Base-by-base conservation (phyloP, 2,797 vertebrate species). In the Pseudomugil tenellus region DNA sequence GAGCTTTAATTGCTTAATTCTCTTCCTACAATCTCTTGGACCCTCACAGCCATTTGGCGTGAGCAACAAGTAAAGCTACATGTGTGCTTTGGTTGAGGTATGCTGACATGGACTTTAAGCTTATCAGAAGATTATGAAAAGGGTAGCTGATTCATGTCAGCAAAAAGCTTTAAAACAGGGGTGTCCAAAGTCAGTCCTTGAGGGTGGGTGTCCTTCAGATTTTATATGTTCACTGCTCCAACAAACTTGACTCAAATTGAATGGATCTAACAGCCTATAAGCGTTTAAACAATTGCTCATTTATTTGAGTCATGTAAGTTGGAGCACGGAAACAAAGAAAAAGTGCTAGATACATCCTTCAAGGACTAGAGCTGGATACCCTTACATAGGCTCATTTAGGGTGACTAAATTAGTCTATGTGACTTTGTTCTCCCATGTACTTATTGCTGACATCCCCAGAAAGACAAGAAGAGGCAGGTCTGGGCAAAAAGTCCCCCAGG, bases 391-490 rank as follows among this genome's bases (percentile, higher is more conserved):
- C 8, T 32, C 1, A 1, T 32, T 8, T 32, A 8, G 9, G 32
- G 1, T 81, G 51, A 80, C 77, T 72, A 73, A 76, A 77, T 82
- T 66, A 75, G 41, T 2, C 41, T 8, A 1, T 46, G 19, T 21
- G 43, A 70, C n/a, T 58, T 56, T 43, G 66, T 58, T 69, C 78
- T 84, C 77, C 71, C 76, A 82, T 84, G 70, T 84, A 89, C 84
- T 86, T 88, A 90, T 91, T 74, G 46, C 21, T 74, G 61, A 82
- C 73, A 63, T 86, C 76, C 70, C 53, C 67, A 61, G 60, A 76
- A 83, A 71, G 73, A 65, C 67, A 63, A 77, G 58, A 78, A 55
- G 41, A 77, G 68, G 79, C 74, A 69, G 61, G 55, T 51, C 74
- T 56, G 13, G 60, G 64, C n/a, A 9, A 67, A 37, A 61, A 49